A percentile compares a stretch with the other conserved stretches of the same genome.
These are phyloP conservation scores for Chymomyza costata DNA, from an alignment of 1,140 invertebrate genomes.

Conservation along the genomic window DNA sequence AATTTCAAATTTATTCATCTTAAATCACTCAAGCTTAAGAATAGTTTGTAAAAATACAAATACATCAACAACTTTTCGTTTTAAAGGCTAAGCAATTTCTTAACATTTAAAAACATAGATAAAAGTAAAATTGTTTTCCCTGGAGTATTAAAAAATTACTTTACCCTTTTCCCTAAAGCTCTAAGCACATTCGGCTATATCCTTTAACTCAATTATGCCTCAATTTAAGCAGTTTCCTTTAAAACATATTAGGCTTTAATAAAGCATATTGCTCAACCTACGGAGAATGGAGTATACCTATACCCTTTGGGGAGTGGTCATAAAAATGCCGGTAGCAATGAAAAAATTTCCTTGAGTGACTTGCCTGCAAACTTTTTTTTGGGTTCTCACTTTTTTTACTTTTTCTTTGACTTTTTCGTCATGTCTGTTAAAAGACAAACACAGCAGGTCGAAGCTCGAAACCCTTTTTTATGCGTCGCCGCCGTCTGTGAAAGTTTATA, in stretches of 20 bases:
- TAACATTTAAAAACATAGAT: too few relatives aligned
- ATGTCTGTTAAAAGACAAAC: conserved; percentile 14
- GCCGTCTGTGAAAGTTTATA: conserved; percentile 20
- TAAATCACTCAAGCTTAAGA: too few relatives aligned
- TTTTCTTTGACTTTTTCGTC: conserved; percentile 55
- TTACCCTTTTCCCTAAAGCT: too few relatives aligned
- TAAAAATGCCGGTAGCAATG: conserved; percentile 34
- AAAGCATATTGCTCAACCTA: background rate
- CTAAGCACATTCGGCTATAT: background rate
- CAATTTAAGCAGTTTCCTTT: conserved; percentile 6
- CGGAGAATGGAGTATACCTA: too few relatives aligned
- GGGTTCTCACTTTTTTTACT: conserved; percentile 22
- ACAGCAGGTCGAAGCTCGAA: conserved; percentile 55
- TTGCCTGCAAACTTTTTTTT: conserved; percentile 34
- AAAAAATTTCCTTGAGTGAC: conserved; percentile 38
- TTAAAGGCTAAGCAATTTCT: too few relatives aligned
- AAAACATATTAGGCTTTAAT: too few relatives aligned
- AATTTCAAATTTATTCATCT: too few relatives aligned
- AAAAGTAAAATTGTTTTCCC: too few relatives aligned
- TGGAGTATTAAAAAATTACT: too few relatives aligned
- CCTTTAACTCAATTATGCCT: conserved; percentile 11
- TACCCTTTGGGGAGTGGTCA: too few relatives aligned
- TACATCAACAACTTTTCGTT: conserved; percentile 1
- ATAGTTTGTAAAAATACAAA: too few relatives aligned
- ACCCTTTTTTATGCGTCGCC: conserved; percentile 56